phyloP scores from a whole-genome alignment of 1,140 invertebrate species.

The Lanistes nyassanus region DNA sequence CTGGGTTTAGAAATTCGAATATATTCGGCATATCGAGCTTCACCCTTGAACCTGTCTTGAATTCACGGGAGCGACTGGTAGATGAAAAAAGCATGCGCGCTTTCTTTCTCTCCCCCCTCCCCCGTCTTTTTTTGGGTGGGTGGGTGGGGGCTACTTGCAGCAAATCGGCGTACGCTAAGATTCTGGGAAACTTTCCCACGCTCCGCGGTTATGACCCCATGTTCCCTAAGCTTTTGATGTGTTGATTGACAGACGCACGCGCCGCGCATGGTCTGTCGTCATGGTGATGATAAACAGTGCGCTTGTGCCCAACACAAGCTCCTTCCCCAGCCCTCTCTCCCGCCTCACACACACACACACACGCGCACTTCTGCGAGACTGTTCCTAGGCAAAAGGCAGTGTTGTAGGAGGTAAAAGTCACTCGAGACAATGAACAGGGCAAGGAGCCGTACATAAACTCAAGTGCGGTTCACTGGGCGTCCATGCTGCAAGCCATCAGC shows the following conservation, averaged over 20 bases:
- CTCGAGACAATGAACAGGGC: background rate
- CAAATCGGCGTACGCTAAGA: too few species aligned
- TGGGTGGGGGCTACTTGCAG: too few species aligned
- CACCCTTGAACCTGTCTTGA: background rate
- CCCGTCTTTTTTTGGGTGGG: too few species aligned
- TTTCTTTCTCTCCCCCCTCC: slow-evolving; percentile 8
- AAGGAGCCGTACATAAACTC: background rate
- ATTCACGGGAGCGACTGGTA: too few species aligned
- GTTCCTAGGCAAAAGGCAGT: too few species aligned
- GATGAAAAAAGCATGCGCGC: too few species aligned
- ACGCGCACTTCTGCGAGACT: too few species aligned
- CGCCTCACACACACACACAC: background rate
- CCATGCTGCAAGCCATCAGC: slow-evolving; percentile 1
- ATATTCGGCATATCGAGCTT: too few species aligned
- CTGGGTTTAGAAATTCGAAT: too few species aligned
- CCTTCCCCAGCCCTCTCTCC: background rate
- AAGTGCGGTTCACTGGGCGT: background rate
- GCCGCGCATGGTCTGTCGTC: slow-evolving; percentile 7
- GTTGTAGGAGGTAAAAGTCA: background rate
- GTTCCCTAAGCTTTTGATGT: background rate
- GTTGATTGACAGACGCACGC: slow-evolving; percentile 21
- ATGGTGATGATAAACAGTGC: slow-evolving; percentile 17
- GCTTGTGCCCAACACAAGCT: background rate
- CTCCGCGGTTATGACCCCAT: background rate
- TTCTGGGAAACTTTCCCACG: slow-evolving; percentile 12